Evolutionary conservation across 1,140 invertebrate species (phyloP).

Genomic region (Pseudomyrmex gracilis): DNA sequence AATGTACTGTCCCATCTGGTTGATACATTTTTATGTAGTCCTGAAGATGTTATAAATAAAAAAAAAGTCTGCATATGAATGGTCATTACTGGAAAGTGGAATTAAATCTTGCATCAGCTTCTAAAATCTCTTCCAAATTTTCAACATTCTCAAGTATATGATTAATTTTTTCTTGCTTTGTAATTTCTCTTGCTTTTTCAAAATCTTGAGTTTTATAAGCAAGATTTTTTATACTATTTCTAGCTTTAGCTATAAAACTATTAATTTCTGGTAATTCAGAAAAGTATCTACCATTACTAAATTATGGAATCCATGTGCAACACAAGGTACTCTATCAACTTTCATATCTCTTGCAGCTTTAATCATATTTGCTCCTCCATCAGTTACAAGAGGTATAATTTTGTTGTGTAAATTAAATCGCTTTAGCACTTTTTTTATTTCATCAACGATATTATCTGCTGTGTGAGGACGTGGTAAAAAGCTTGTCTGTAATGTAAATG

Average conservation of each 20-base stretch:
- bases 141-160: constrained; percentile 23
- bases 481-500: constrained; percentile 19
- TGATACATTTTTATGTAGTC: constrained; percentile 35
- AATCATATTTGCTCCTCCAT: constrained; percentile 18
- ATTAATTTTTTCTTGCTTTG: not conserved
- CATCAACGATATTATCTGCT: constrained; percentile 31
- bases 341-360: constrained; percentile 28
- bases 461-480: constrained; percentile 16
- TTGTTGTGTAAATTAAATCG: constrained; percentile 19
- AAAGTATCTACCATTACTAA: constrained; percentile 2
- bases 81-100: not conserved
- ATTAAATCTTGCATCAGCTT: constrained; percentile 16
- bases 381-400: constrained; percentile 11
- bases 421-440: constrained; percentile 24
- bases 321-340: constrained; percentile 11
- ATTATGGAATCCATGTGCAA: constrained; percentile 12
- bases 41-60: not conserved
- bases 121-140: constrained; percentile 18
- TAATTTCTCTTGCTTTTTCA: constrained; percentile 7
- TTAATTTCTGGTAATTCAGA: constrained; percentile 20
- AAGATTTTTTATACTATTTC: constrained; percentile 26
- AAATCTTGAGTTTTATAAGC: constrained; percentile 22
- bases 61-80: constrained; percentile 7
- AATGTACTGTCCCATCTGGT: constrained; percentile 17
- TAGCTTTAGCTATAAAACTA: constrained; percentile 26